A percentile compares a stretch with the other conserved stretches of the same genome.
Conservation (phyloP, 2,113 vertebrate species). For the Numenius arquata region DNA sequence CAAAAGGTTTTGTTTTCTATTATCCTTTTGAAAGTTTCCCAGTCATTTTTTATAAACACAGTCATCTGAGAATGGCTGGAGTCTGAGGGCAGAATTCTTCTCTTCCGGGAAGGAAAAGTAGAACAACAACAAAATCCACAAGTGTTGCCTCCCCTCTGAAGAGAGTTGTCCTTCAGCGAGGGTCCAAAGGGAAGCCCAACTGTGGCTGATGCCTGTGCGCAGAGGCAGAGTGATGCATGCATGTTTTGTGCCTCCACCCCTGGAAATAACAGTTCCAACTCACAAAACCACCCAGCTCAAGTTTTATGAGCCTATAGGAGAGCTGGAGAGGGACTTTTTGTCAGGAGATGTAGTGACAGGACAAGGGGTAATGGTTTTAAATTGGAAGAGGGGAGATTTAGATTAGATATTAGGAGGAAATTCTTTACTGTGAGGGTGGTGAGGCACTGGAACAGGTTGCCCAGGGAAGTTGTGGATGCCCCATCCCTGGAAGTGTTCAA, state of each 20-base stretch:
- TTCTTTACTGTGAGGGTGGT: too few species aligned
- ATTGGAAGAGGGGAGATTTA: too few species aligned
- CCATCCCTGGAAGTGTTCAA: too few species aligned
- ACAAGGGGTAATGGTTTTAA: too few species aligned
- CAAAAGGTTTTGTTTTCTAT: not conserved
- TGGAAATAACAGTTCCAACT: not conserved
- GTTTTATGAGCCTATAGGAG: too few species aligned
- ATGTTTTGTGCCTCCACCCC: not conserved
- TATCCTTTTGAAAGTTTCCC: not conserved
- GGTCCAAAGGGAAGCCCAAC: not conserved
- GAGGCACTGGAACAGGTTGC: too few species aligned
- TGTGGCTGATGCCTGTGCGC: accelerated
- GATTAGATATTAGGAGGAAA: too few species aligned
- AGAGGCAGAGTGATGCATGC: not conserved
- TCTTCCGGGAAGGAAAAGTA: not conserved
- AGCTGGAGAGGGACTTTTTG: too few species aligned
- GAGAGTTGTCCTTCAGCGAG: not conserved
- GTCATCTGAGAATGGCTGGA: not conserved
- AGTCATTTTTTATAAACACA: not conserved
- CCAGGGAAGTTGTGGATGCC: too few species aligned
- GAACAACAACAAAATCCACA: not conserved
- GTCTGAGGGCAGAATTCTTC: not conserved
- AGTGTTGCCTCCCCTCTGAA: not conserved
- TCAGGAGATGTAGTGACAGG: too few species aligned
- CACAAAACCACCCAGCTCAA: not conserved